These are phyloP conservation scores for Tarsius wallacei DNA, from an alignment of 2,797 vertebrate species.

Conservation along the genomic window DNA sequence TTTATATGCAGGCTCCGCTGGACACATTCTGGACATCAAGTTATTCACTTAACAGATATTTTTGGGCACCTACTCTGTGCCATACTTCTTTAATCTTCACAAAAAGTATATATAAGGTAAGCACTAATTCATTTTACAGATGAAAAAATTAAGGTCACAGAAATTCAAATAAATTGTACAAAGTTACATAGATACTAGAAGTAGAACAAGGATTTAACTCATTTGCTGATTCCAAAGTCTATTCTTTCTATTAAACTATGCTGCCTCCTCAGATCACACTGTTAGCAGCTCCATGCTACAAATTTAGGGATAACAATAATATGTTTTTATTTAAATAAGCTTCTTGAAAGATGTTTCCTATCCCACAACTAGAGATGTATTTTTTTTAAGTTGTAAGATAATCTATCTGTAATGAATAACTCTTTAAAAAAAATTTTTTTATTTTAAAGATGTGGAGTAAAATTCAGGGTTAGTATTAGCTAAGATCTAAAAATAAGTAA, in stretches of 20 bases:
- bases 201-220: background rate
- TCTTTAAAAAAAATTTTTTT: background rate
- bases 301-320: background rate
- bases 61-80: background rate
- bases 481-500: background rate
- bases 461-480: too few species aligned
- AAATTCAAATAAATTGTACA: conserved; percentile 15
- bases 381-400: background rate
- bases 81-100: background rate
- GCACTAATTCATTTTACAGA: conserved; percentile 30
- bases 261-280: background rate
- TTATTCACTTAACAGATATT: background rate
- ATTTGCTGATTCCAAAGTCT: background rate
- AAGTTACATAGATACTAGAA: background rate
- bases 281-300: background rate
- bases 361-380: background rate
- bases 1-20: background rate
- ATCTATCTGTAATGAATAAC: conserved; percentile 23
- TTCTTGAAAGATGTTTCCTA: background rate
- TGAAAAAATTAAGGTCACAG: background rate
- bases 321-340: background rate
- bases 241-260: background rate
- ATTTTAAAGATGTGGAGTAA: too few species aligned
- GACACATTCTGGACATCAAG: background rate
- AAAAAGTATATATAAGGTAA: background rate